A percentile compares a stretch with the other conserved stretches of the same genome.
phyloP scores from a whole-genome alignment of 1,140 invertebrate genomes.

The Megathymus violae region DNA sequence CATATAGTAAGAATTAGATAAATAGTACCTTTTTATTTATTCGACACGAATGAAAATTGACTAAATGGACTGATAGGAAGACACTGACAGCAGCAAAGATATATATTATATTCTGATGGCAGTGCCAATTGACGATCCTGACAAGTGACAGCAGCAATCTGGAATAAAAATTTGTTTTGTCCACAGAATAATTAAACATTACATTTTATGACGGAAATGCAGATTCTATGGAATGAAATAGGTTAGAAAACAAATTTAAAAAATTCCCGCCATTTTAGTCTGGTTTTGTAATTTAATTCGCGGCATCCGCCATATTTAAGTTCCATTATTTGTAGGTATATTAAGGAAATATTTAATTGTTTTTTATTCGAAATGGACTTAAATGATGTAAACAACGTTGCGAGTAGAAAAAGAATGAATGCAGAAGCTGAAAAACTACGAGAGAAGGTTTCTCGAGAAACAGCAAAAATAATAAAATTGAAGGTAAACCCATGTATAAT shows the following conservation, averaged over 20 bases:
- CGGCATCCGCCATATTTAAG: too few relatives aligned
- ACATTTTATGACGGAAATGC: too few relatives aligned
- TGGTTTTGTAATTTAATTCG: neutral
- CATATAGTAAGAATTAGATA: slow-evolving; percentile 1
- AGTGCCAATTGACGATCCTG: too few relatives aligned
- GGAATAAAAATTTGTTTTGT: too few relatives aligned
- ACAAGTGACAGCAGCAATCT: neutral
- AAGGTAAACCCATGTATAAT: neutral
- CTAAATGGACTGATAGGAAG: neutral
- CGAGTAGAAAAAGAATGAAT: slow-evolving; percentile 59
- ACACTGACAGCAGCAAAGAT: slow-evolving; percentile 14
- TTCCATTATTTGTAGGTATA: too few relatives aligned
- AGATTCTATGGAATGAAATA: too few relatives aligned
- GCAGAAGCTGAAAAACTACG: slow-evolving; percentile 63
- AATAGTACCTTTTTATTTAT: slow-evolving; percentile 29
- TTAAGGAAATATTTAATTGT: too few relatives aligned
- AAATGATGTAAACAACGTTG: slow-evolving; percentile 56
- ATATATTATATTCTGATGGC: too few relatives aligned
- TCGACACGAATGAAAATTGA: slow-evolving; percentile 17
- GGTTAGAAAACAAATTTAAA: too few relatives aligned
- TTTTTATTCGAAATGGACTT: slow-evolving; percentile 54
- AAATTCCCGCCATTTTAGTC: slow-evolving; percentile 32
- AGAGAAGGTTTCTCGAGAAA: slow-evolving; percentile 69
- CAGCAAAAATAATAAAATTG: slow-evolving; percentile 60
- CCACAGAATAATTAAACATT: too few relatives aligned